Evolutionary conservation across 2,888 invertebrate genomes (phyloP), one percentile per base, ranked within the genome.

Genomic region (Synanthedon vespiformis): DNA sequence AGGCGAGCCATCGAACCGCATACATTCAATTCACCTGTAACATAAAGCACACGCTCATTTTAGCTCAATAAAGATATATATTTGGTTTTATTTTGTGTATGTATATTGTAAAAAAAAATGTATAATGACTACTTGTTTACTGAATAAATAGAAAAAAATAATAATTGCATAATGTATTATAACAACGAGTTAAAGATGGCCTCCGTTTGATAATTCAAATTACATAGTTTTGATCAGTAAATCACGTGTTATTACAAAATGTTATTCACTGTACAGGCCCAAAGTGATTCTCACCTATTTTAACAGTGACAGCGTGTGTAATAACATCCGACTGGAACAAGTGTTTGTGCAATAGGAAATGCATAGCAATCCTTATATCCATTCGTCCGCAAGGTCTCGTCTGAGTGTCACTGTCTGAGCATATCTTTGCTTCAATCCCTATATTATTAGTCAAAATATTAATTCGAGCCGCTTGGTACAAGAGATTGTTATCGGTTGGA

Each of bases 1-100:
- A 93, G 73, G 55, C 92, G 90, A 6, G 92, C 88, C 64, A 90
- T 89, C 0, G 93, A 92, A 0, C 90, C 90, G 55, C 90, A 91
- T 2, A 92, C 60, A 12, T 89, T 90, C 6, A 90, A 63, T 63
- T 89, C 90, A 51, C 88, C 92, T 89, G 65, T 10, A 34, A 34
- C 10, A 34, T 34, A 10, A n/a, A 34, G 8, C 34, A 34, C 34
- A 34, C 34, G 2, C 10, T 34, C 34, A 34, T 34, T 5, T 10
- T 34, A 10, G 6, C 27, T 27, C 5, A 27, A 1, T 27, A 18
- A 1, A 16, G 1, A 1, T 16, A 16, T 16, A 16, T 16, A 16
- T 16, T 16, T 16, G 1, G 1, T 16, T 22, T 22, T 22, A 2
- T 22, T 22, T 22, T 27, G 27, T 27, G 27, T 27, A 27, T 27